These are phyloP conservation scores for Sphaerophoria rueppellii DNA, from an alignment of 2,888 invertebrate genomes.

Conservation along the genomic window DNA sequence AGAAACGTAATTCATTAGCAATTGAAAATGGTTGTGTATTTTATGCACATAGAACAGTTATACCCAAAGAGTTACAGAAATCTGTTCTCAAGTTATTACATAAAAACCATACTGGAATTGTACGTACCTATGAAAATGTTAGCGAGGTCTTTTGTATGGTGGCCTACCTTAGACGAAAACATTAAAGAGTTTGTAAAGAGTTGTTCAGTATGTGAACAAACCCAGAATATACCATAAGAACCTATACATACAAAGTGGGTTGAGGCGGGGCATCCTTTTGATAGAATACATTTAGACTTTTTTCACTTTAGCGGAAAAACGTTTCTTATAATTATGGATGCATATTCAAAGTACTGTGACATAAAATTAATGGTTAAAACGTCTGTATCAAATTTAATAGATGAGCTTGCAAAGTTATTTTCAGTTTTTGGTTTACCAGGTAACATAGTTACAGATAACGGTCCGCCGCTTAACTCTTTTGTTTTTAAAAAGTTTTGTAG, in stretches of 20 bases:
- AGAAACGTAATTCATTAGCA: background rate
- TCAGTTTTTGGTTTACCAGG: conserved; percentile 24
- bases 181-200: conserved; percentile 33
- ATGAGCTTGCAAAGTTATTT: conserved; percentile 22
- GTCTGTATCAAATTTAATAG: conserved; percentile 8
- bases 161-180: conserved; percentile 21
- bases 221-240: conserved; percentile 24
- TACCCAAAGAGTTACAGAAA: conserved; percentile 7
- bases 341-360: conserved; percentile 27
- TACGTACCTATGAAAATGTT: conserved; percentile 41
- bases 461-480: conserved; percentile 21
- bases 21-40: conserved; percentile 33
- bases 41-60: conserved; percentile 28
- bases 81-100: conserved; percentile 12
- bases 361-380: conserved; percentile 16
- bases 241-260: conserved; percentile 21
- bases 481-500: conserved; percentile 14
- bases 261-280: conserved; percentile 18
- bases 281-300: conserved; percentile 28
- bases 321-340: conserved; percentile 26
- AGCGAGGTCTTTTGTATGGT: conserved; percentile 38
- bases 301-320: conserved; percentile 26
- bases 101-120: conserved; percentile 24
- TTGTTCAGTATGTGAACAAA: conserved; percentile 31
- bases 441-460: conserved; percentile 24